Percentiles rank a stretch among this genome's conserved stretches.
Evolutionary conservation across 2,888 invertebrate species (phyloP).

Genomic region (Portevinia maculata): DNA sequence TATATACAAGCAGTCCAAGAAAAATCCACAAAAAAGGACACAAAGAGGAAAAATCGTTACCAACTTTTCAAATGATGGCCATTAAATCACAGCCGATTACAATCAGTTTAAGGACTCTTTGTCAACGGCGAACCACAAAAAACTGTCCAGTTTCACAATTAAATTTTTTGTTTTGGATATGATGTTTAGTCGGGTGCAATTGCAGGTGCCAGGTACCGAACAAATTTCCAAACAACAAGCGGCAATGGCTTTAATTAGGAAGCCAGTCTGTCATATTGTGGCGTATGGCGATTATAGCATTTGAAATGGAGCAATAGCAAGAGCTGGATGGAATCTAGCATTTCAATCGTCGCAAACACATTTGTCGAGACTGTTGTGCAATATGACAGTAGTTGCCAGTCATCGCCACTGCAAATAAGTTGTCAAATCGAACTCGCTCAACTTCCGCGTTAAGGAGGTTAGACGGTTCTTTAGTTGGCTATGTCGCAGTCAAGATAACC

Average conservation of each 20-base stretch:
- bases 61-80: slow-evolving; percentile 72
- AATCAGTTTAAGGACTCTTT: slow-evolving; percentile 70
- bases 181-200: slow-evolving; percentile 40
- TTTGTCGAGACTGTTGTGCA: slow-evolving; percentile 59
- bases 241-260: slow-evolving; percentile 58
- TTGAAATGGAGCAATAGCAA: slow-evolving; percentile 20
- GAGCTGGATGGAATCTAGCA: slow-evolving; percentile 37
- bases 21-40: slow-evolving; percentile 13
- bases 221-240: slow-evolving; percentile 11
- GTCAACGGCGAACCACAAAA: slow-evolving; percentile 69
- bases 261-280: slow-evolving; percentile 36
- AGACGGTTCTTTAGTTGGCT: slow-evolving; percentile 17
- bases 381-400: slow-evolving; percentile 46
- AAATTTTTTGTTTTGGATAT: slow-evolving; percentile 57
- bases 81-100: slow-evolving; percentile 74
- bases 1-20: neutral
- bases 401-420: slow-evolving; percentile 43
- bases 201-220: slow-evolving; percentile 67
- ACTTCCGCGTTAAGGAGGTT: slow-evolving; percentile 48
- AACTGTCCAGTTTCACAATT: slow-evolving; percentile 72
- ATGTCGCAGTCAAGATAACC: slow-evolving; percentile 67
- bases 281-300: slow-evolving; percentile 49
- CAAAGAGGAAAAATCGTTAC: slow-evolving; percentile 13
- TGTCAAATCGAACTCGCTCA: slow-evolving; percentile 55
- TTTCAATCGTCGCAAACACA: slow-evolving; percentile 53